Evolutionary conservation across 2,113 vertebrate species (phyloP), one percentile per base, ranked within the genome.

Genomic region (Gambusia holbrooki): DNA sequence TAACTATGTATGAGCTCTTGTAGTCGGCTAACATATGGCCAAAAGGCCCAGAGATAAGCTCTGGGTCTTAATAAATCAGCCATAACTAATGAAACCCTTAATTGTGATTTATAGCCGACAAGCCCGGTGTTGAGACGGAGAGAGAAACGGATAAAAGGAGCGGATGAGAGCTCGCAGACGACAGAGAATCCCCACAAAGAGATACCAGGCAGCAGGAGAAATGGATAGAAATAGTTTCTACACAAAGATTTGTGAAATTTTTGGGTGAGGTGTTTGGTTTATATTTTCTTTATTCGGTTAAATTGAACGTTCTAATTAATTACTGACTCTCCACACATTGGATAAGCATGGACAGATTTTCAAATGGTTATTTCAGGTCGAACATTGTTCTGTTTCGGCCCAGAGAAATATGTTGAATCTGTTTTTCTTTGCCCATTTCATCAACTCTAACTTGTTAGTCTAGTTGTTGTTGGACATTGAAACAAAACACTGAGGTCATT

Each of bases 1-100:
- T 85, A 88, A 89, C 83, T 89, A 87, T 89, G 87, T 77, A 89
- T 85, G 89, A 87, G 83, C 81, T 84, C 80, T 86, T 84, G 78
- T 83, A 86, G 81, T 77, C 30, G 66, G 77, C 79, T 90, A 74
- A 90, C 88, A 79, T 85, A 87, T 66, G 68, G 79, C 82, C 77
- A 51, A 77, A 71, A 75, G 78, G 69, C 77, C 61, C 42, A 64
- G 76, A 77, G 86, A 86, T 84, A 79, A 84, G 72, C 75, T 65
- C 69, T 27, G 65, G 65, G 72, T 73, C 79, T 64, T 79, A 69
- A 89, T 90, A 90, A 90, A 89, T 91, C 91, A 92, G 71, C 80
- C 84, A 82, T 87, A 87, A 85, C 82, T 89, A 91, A 90, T 85
- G 82, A 87, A 90, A 63, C 76, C 32, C 70, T 74, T 92, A 89